phyloP scores from a whole-genome alignment of 2,113 vertebrate genomes.

The Phrynosoma platyrhinos region DNA sequence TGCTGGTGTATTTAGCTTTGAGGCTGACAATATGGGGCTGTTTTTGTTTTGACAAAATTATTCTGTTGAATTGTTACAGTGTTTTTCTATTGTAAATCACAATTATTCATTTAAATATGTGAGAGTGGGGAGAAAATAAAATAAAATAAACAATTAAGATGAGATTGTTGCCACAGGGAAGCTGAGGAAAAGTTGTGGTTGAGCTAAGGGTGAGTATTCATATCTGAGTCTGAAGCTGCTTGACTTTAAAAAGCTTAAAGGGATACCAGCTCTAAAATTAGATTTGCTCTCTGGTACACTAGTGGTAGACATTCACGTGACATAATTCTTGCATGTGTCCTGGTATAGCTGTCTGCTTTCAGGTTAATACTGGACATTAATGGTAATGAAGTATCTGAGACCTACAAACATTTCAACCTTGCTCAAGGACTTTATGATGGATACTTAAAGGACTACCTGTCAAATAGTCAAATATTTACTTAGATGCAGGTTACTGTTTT shows the following conservation, averaged over 20 bases:
- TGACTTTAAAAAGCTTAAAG: conserved; percentile 34
- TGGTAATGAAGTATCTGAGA: not conserved
- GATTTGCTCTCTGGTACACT: conserved; percentile 30
- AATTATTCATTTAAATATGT: not conserved
- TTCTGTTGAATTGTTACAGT: not conserved
- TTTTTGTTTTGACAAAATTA: not conserved
- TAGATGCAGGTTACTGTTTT: not conserved
- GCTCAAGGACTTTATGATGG: not conserved
- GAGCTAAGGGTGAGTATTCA: conserved; percentile 24
- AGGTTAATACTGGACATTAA: conserved; percentile 28
- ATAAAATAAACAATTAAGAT: not conserved
- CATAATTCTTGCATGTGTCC: accelerated
- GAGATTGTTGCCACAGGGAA: not conserved
- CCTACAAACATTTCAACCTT: not conserved
- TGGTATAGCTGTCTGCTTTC: not conserved
- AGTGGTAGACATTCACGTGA: conserved; percentile 24
- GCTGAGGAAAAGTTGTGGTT: not conserved
- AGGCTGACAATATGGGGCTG: not conserved
- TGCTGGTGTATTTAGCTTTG: not conserved
- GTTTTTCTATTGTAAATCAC: not conserved
- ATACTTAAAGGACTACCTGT: not conserved
- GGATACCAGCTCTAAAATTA: conserved; percentile 44
- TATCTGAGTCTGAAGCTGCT: not conserved
- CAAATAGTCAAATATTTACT: not conserved
- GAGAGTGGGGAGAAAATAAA: too few species aligned